Base-by-base conservation (phyloP, 2,797 vertebrate species). In the Megalops cyprinoides region DNA sequence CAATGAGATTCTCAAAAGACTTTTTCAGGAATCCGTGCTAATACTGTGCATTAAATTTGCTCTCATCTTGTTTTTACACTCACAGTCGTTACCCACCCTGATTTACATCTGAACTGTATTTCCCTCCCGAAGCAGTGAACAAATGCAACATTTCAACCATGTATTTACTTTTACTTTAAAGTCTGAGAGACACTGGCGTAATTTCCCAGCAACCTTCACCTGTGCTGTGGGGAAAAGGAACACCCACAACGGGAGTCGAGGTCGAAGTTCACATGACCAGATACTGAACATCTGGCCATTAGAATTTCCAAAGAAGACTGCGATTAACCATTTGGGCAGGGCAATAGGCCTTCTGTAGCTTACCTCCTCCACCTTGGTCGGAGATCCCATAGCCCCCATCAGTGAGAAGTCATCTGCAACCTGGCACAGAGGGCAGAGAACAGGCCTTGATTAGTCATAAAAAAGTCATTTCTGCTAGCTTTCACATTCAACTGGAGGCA, bases 331-430 rank as follows among this genome's bases (percentile, higher is more conserved):
- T 65, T 37, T 28, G 60, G 60, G 28, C 31, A 15, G 28, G 31
- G 60, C 4, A 65, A 37, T 37, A 39, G 23, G 37, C 20, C 46
- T 34, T 7, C 14, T 77, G 10, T 76, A 6, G 55, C 82, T 87
- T 69, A 93, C 94, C 87, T 71, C 44, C 42, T 86, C 85, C 1
- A 73, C 76, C 84, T 87, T 90, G 77, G 88, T 83, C 74, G 79
- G 34, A 1, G 2, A 84, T 8, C 56, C 80, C 62, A 77, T 60
- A 69, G 77, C 88, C 28, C 85, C 75, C 39, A 75, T 55, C 82
- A 90, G 79, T 7, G 88, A 89, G 65, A 89, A 88, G 48, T 42
- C 85, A 49, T 53, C 82, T 0, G 81, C 48, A 4, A n/a, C 77
- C 76, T 85, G 71, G 28, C 25, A 76, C 18, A 77, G 9, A 76